A percentile compares a stretch with the other conserved stretches of the same genome.
These are phyloP conservation scores for Bergia sp. DNA, from an alignment of 92 coral and sea anemone species.

Conservation along the genomic window DNA sequence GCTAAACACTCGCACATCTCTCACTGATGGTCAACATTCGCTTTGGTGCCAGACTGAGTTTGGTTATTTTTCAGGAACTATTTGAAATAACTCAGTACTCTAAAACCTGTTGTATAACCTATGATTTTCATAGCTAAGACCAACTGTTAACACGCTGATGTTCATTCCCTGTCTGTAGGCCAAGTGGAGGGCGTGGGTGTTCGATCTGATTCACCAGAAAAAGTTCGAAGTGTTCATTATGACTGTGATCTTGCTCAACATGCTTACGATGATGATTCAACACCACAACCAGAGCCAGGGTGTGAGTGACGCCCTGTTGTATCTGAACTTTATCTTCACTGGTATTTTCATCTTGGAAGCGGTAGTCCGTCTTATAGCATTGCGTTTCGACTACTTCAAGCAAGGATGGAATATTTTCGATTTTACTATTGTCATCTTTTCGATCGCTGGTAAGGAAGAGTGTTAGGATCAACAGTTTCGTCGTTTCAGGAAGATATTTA, in stretches of 20 bases:
- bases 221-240: conserved; percentile 96
- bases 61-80: too few species aligned
- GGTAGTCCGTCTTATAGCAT: conserved; percentile 79
- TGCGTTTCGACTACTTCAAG: conserved; percentile 91
- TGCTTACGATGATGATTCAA: conserved; percentile 95
- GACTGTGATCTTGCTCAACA: conserved; percentile 89
- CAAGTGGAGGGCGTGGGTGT: conserved; percentile 88
- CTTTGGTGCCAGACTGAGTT: too few species aligned
- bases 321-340: conserved; percentile 88
- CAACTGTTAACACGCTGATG: not conserved
- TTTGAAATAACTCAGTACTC: too few species aligned
- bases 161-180: conserved; percentile 56
- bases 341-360: conserved; percentile 93
- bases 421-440: conserved; percentile 91
- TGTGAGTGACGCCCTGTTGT: conserved; percentile 71
- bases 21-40: too few species aligned
- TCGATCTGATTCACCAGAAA: conserved; percentile 87
- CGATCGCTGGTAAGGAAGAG: conserved; percentile 78
- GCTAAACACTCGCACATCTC: too few species aligned
- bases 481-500: not conserved
- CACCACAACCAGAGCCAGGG: conserved; percentile 82
- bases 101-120: too few species aligned
- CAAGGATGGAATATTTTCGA: conserved; percentile 98
- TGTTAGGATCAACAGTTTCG: not conserved
- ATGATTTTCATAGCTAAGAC: too few species aligned